Conservation (phyloP, 37 sponge, comb jelly and placozoan species). For the Sycon ciliatum region DNA sequence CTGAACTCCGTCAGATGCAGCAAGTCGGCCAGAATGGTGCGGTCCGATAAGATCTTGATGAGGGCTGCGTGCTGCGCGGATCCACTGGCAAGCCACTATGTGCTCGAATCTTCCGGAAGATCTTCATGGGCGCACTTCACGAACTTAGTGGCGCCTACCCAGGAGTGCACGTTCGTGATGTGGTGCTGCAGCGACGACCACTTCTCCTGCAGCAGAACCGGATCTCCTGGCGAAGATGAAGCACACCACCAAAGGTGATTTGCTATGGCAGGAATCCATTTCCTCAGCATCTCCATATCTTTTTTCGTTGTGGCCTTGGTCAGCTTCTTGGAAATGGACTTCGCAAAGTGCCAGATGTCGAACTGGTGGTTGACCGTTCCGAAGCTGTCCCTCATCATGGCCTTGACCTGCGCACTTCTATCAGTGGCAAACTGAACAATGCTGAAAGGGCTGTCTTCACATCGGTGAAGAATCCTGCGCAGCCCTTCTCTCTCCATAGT, state of each 20-base stretch:
- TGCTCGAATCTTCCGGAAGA: too few species aligned
- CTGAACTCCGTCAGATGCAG: too few species aligned
- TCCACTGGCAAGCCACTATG: too few species aligned
- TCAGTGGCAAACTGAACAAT: neutral
- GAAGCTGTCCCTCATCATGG: neutral
- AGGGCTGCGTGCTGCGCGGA: too few species aligned
- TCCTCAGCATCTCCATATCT: neutral
- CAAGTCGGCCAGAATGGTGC: too few species aligned
- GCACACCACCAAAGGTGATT: slow-evolving; percentile 15
- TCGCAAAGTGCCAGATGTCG: slow-evolving; percentile 10
- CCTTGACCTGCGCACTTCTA: neutral
- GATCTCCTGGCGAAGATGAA: neutral
- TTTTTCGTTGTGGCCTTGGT: neutral
- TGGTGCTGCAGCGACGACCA: slow-evolving; percentile 28
- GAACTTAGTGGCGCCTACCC: slow-evolving; percentile 5
- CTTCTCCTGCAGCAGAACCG: slow-evolving; percentile 11
- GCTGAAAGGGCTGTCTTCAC: neutral
- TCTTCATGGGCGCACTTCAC: slow-evolving; percentile 12
- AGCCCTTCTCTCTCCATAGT: too few species aligned
- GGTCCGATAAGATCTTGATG: too few species aligned
- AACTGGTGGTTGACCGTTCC: neutral
- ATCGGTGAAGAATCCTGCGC: too few species aligned
- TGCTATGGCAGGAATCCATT: neutral
- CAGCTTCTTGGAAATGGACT: slow-evolving; percentile 1
- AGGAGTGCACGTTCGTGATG: slow-evolving; percentile 11